These are phyloP conservation scores for Margaritifera margaritifera DNA, from an alignment of 2,888 invertebrate species.

Conservation along the genomic window DNA sequence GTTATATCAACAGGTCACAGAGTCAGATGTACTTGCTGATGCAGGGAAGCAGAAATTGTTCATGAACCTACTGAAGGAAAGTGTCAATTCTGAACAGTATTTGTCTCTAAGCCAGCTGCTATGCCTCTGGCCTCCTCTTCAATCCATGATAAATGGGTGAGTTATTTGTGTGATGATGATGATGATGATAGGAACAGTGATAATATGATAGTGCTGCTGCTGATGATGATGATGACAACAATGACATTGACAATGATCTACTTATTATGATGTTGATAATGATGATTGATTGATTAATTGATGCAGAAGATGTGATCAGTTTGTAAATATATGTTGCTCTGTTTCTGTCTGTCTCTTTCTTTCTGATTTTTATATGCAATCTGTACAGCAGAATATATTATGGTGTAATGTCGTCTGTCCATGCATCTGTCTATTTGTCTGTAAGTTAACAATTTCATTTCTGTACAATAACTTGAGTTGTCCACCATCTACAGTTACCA, in stretches of 20 bases:
- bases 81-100: constrained; percentile 43
- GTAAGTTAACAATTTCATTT: background rate
- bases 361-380: no score
- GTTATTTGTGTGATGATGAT: background rate
- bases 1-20: constrained; percentile 44
- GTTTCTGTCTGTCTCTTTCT: no score
- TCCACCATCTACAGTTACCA: no score
- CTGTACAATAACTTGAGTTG: no score
- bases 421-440: background rate
- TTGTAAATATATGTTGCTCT: no score
- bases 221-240: no score
- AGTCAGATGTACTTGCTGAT: constrained; percentile 48
- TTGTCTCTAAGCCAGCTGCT: constrained; percentile 57
- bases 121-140: constrained; percentile 62
- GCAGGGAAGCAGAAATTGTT: constrained; percentile 54
- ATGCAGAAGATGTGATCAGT: no score
- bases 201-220: no score
- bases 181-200: no score
- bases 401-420: background rate
- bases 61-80: constrained; percentile 45
- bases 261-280: no score
- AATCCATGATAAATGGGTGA: constrained; percentile 19
- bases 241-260: no score
- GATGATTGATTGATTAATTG: no score
- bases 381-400: background rate